Base-by-base conservation (phyloP, 2,888 invertebrate genomes). In the Drosophila flavopinicola region DNA sequence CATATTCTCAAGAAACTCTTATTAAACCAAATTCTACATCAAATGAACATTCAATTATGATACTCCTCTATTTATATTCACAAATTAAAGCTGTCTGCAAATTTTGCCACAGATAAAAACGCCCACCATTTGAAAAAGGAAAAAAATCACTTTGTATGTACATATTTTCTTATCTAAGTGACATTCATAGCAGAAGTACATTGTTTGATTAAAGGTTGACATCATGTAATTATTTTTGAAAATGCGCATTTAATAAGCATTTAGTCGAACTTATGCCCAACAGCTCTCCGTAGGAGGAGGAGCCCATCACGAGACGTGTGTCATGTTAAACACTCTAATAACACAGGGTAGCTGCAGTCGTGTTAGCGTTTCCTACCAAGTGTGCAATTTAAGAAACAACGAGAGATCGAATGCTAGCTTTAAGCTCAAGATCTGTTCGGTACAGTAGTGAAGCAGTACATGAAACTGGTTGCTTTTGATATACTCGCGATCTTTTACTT, bases 151-250 rank as follows among this genome's bases (percentile, higher is more conserved):
- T 11, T 7, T n/a, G 15, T 24, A 2, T 6, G 5, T 9, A 0
- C 24, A 3, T 32, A 10, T 41, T 17, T 4, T 35, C 23, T 51
- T 53, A 44, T 53, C 52, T 30, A 20, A 20, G 4, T 20, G 20
- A 20, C 38, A 66, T 30, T 52, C 52, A 52, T 59, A 53, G 11
- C 37, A 33, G 23, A 41, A 11, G n/a, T 15, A 20, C 20, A 20
- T 4, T 45, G 33, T 33, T 53, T 24, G 42, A 63, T 61, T 74
- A 53, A 33, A 29, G 45, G 17, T 67, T 75, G 64, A 67, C 75
- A 71, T 71, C 72, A 53, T 63, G 72, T 67, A 75, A 82, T 71
- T 82, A 71, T 82, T 63, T 71, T 53, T 10, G 75, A 54, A 41
- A 76, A 44, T 65, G 38, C 61, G 29, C 39, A 20, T 51, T 52